Evolutionary conservation across 30 jellyfish, hydroid and myxozoan species (phyloP).

Genomic region (Cassiopea andromeda): DNA sequence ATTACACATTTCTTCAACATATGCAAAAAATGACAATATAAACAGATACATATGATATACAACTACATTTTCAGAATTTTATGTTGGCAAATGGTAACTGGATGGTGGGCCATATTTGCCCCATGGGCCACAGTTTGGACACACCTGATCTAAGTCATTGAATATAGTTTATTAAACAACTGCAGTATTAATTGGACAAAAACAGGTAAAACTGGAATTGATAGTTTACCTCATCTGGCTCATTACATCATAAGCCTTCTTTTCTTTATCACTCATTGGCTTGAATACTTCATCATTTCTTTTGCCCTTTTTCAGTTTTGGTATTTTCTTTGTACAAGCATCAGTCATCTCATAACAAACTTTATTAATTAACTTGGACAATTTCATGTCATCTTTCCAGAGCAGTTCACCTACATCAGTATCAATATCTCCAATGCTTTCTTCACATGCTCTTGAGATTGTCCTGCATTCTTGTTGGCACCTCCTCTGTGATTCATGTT

Average conservation of each 20-base stretch:
- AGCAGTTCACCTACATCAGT: conserved; percentile 92
- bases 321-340: conserved; percentile 65
- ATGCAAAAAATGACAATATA: too few relatives aligned
- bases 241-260: conserved; percentile 84
- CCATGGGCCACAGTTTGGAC: too few relatives aligned
- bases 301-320: conserved; percentile 59
- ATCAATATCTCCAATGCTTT: conserved; percentile 90
- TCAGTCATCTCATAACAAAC: conserved; percentile 80
- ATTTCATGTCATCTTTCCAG: conserved; percentile 77
- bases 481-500: conserved; percentile 69
- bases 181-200: too few relatives aligned
- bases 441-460: conserved; percentile 90
- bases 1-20: too few relatives aligned
- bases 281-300: conserved; percentile 79
- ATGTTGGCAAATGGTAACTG: too few relatives aligned
- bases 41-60: too few relatives aligned
- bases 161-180: too few relatives aligned
- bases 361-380: conserved; percentile 67
- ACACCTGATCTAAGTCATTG: too few relatives aligned
- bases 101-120: too few relatives aligned
- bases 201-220: neutral
- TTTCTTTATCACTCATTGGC: conserved; percentile 86
- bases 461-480: conserved; percentile 93
- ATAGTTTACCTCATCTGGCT: conserved; percentile 81
- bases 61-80: too few relatives aligned